These are phyloP conservation scores for Heliconius himera DNA, from an alignment of 1,140 invertebrate species.

Conservation along the genomic window DNA sequence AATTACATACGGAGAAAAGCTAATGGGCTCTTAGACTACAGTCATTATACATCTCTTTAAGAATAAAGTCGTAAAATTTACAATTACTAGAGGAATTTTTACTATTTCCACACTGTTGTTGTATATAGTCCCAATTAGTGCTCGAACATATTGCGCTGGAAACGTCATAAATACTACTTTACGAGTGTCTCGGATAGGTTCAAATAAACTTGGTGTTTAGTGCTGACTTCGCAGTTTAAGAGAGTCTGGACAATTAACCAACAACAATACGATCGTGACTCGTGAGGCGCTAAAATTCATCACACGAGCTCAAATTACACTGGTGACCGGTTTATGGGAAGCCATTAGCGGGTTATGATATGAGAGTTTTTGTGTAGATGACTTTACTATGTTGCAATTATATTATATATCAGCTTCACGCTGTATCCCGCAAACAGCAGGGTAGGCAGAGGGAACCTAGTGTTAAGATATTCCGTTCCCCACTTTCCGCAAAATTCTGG, in stretches of 20 bases:
- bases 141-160: constrained; percentile 47
- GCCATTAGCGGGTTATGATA: not conserved
- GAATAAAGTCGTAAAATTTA: constrained; percentile 39
- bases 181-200: constrained; percentile 55
- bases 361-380: not conserved
- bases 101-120: constrained; percentile 45
- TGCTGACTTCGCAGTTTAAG: constrained; percentile 57
- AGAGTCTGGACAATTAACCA: constrained; percentile 51
- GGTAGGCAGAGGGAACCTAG: no score
- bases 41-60: constrained; percentile 27
- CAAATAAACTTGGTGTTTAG: constrained; percentile 62
- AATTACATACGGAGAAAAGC: not conserved
- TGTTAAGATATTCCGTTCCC: no score
- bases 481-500: no score
- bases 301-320: constrained; percentile 21
- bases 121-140: constrained; percentile 57
- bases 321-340: constrained; percentile 7
- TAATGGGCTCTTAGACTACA: constrained; percentile 24
- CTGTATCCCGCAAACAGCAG: no score
- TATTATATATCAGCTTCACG: not conserved
- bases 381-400: not conserved
- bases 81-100: constrained; percentile 40
- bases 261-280: constrained; percentile 31
- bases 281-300: constrained; percentile 37
- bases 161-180: constrained; percentile 59